Evolutionary conservation across 1,140 invertebrate genomes (phyloP).

Genomic region (Caerostris darwini): DNA sequence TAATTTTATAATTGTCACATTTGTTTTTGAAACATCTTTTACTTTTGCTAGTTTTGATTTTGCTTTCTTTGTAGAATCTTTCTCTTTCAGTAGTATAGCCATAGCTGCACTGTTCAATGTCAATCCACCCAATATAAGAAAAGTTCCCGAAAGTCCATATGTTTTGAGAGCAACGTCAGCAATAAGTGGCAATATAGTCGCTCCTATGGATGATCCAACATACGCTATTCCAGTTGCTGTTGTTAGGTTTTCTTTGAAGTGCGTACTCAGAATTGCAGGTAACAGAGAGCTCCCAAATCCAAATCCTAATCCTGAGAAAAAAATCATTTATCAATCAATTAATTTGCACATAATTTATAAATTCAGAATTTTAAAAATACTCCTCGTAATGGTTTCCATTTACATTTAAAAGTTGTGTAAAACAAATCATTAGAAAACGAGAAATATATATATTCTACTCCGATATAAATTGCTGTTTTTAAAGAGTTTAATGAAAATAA

Average conservation of each 20-base stretch:
- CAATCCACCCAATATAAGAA: background rate
- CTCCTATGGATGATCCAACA: background rate
- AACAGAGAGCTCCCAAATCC: background rate
- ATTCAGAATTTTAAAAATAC: too few relatives aligned
- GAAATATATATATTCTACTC: too few relatives aligned
- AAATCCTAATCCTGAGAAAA: background rate
- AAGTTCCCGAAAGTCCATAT: conserved; percentile 5
- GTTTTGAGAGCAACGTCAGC: background rate
- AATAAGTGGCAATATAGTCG: background rate
- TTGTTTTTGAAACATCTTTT: background rate
- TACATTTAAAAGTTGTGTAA: too few relatives aligned
- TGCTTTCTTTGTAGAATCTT: background rate
- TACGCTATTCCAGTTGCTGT: background rate
- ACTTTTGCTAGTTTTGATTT: background rate
- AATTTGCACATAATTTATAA: too few relatives aligned
- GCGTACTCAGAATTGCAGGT: background rate
- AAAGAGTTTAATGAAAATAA: too few relatives aligned
- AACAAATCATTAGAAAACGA: too few relatives aligned
- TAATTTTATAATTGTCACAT: background rate
- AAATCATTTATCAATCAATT: background rate
- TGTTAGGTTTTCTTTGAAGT: background rate
- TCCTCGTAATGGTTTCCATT: too few relatives aligned
- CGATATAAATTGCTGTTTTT: too few relatives aligned
- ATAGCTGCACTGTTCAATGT: background rate
- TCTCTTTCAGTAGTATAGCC: background rate